A percentile compares a stretch with the other conserved stretches of the same genome.
phyloP scores from a whole-genome alignment of 2,888 invertebrate genomes.

The Leptodirus hochenwartii region DNA sequence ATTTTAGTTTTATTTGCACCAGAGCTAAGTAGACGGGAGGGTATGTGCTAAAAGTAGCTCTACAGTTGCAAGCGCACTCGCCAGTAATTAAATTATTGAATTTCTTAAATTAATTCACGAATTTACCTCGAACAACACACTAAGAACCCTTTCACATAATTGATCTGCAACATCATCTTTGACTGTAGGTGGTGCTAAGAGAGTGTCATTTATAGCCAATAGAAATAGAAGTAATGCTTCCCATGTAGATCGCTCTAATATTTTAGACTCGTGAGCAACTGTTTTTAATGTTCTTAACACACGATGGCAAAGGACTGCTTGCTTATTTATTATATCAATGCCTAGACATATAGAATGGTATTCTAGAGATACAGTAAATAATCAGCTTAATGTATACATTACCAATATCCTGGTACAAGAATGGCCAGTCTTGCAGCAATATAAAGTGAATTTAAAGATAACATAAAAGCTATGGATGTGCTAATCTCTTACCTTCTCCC shows the following conservation, averaged over 20 bases:
- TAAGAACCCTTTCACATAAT: slow-evolving; percentile 81
- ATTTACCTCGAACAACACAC: slow-evolving; percentile 83
- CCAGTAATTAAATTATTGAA: slow-evolving; percentile 24
- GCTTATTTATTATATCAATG: slow-evolving; percentile 77
- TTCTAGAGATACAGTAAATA: too few species aligned
- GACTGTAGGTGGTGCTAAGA: slow-evolving; percentile 81
- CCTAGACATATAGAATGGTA: too few species aligned
- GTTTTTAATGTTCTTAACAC: slow-evolving; percentile 72
- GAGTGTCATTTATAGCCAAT: slow-evolving; percentile 76
- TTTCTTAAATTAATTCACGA: too few species aligned
- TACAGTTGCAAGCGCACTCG: too few species aligned
- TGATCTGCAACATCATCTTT: slow-evolving; percentile 88
- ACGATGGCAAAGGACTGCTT: slow-evolving; percentile 84
- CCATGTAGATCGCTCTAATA: slow-evolving; percentile 78
- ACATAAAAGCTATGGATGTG: not conserved
- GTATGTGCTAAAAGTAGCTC: too few species aligned
- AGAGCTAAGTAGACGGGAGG: too few species aligned
- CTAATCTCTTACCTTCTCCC: slow-evolving; percentile 70
- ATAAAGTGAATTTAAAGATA: slow-evolving; percentile 16
- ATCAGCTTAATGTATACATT: slow-evolving; percentile 1
- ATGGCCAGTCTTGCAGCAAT: slow-evolving; percentile 70
- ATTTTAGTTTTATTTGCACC: too few species aligned
- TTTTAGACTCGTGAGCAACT: slow-evolving; percentile 54
- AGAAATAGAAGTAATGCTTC: slow-evolving; percentile 72
- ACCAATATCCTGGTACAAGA: slow-evolving; percentile 73